Conservation (phyloP, 2,113 vertebrate genomes). For the Etheostoma cragini region DNA sequence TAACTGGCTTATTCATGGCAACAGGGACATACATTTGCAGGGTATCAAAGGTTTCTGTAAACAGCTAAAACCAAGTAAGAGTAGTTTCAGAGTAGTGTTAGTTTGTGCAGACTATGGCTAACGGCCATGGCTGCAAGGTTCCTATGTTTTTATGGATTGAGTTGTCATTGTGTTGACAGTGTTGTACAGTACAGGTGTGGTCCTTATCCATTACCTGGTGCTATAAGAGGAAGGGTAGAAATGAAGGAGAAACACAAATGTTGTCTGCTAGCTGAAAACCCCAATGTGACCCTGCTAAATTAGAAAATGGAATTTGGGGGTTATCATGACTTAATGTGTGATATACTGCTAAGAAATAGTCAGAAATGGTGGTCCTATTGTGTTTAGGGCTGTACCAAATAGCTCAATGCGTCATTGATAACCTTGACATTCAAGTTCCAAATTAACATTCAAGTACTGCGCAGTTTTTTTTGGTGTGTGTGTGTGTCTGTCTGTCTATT, state of each 20-base stretch:
- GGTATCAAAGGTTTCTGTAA: slow-evolving; percentile 54
- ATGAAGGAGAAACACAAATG: slow-evolving; percentile 6
- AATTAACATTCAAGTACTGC: no score
- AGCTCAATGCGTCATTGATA: no score
- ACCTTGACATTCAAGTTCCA: no score
- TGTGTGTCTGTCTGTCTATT: no score
- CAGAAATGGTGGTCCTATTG: neutral
- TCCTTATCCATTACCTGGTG: neutral
- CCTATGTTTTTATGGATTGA: slow-evolving; percentile 18
- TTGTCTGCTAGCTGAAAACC: neutral
- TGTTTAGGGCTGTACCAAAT: neutral
- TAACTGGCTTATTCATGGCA: slow-evolving; percentile 66
- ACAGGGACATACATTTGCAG: slow-evolving; percentile 47
- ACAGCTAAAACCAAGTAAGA: slow-evolving; percentile 47
- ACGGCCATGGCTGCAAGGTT: neutral
- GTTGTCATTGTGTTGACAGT: slow-evolving; percentile 8
- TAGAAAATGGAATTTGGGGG: neutral
- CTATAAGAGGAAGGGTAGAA: slow-evolving; percentile 13
- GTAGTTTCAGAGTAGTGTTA: slow-evolving; percentile 3
- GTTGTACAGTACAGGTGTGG: slow-evolving; percentile 37
- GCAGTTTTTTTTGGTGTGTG: no score
- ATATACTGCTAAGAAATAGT: neutral
- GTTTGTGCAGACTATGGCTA: slow-evolving; percentile 41
- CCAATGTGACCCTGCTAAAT: neutral
- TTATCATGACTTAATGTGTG: neutral